These are phyloP conservation scores for Macaria liturata DNA, from an alignment of 2,888 invertebrate genomes.

Conservation along the genomic window DNA sequence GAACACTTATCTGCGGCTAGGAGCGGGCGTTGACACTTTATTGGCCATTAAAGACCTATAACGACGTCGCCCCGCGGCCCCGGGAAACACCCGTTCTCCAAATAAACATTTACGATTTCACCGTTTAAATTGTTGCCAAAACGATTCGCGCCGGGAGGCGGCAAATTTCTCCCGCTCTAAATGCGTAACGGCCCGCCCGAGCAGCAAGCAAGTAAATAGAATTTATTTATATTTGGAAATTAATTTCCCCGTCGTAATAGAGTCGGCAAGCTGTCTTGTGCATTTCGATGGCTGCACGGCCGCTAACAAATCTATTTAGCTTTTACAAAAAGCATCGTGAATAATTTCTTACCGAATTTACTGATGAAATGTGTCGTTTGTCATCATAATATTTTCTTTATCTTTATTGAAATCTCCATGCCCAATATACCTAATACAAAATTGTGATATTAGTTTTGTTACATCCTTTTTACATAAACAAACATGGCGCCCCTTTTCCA, in stretches of 20 bases:
- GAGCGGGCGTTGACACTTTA: slow-evolving; percentile 74
- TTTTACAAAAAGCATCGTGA: slow-evolving; percentile 28
- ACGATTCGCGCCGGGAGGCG: slow-evolving; percentile 66
- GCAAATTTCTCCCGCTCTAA: slow-evolving; percentile 63
- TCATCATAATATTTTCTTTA: too few species aligned
- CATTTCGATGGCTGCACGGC: slow-evolving; percentile 54
- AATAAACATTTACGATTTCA: slow-evolving; percentile 79
- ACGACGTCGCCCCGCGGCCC: slow-evolving; percentile 68
- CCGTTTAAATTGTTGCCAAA: slow-evolving; percentile 77
- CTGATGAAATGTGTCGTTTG: too few species aligned
- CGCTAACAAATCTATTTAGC: slow-evolving; percentile 41
- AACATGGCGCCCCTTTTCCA: too few species aligned
- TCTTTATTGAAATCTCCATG: too few species aligned
- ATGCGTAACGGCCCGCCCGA: slow-evolving; percentile 70
- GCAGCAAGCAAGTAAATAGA: slow-evolving; percentile 76
- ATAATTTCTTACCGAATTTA: too few species aligned
- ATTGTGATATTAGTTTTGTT: too few species aligned
- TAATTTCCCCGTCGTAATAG: slow-evolving; percentile 69
- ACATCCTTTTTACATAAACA: too few species aligned
- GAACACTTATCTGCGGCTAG: slow-evolving; percentile 61
- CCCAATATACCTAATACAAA: too few species aligned
- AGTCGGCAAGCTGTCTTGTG: slow-evolving; percentile 56
- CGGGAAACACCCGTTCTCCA: slow-evolving; percentile 63
- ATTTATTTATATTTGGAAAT: slow-evolving; percentile 79
- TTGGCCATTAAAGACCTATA: slow-evolving; percentile 78